These are phyloP conservation scores for Endomychus coccineus DNA, from an alignment of 2,888 invertebrate genomes.

Conservation along the genomic window DNA sequence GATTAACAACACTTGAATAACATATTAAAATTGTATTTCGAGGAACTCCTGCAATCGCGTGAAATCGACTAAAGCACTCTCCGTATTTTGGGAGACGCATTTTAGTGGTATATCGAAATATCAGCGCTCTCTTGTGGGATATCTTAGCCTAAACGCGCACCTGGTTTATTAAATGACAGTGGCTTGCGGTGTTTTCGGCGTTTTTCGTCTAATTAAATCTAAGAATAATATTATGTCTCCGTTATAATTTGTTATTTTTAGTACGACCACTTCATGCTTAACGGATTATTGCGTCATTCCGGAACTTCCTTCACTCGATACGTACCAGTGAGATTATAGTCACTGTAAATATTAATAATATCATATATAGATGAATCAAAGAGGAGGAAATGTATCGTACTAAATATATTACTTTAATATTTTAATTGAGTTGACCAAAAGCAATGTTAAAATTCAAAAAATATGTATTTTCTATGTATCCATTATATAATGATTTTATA, in stretches of 20 bases:
- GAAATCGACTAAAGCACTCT: slow-evolving; percentile 33
- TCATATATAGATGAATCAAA: no score
- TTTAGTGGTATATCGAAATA: slow-evolving; percentile 22
- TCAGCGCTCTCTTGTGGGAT: slow-evolving; percentile 21
- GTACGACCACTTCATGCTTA: no score
- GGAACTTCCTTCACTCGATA: no score
- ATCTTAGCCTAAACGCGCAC: slow-evolving; percentile 16
- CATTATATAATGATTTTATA: no score
- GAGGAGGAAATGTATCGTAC: no score
- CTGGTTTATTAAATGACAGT: slow-evolving; percentile 18
- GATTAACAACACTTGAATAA: slow-evolving; percentile 7
- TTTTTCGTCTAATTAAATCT: slow-evolving; percentile 15
- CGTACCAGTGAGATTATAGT: no score
- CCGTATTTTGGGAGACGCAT: slow-evolving; percentile 40
- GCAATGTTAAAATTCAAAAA: no score
- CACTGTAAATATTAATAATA: no score
- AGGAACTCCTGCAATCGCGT: slow-evolving; percentile 25
- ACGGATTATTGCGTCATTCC: no score
- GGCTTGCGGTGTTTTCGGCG: slow-evolving; percentile 6
- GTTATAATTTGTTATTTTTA: slow-evolving; percentile 15
- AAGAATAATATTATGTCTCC: slow-evolving; percentile 14
- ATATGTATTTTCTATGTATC: no score
- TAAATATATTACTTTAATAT: no score
- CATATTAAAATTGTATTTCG: slow-evolving; percentile 14
- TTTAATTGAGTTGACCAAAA: no score